Evolutionary conservation across 1,140 invertebrate species (phyloP), one percentile per base, ranked within the genome.

Genomic region (Stegodyphus mimosarum): DNA sequence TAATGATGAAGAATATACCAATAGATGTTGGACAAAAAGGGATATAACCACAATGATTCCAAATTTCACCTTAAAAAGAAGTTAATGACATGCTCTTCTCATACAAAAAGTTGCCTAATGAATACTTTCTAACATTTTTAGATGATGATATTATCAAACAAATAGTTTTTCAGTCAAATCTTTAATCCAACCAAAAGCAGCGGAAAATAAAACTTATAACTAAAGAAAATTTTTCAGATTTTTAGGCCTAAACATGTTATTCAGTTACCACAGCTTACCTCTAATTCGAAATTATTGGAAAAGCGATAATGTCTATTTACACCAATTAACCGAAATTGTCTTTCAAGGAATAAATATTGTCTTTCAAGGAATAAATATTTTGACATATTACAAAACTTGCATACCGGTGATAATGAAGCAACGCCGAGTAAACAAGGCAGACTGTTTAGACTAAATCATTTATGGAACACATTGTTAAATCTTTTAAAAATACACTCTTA

Each of bases 41-140:
- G 63, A 78, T 52, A 55, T 60, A 55, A 4, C 63, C 13, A 48
- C 48, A 67, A 66, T 33, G 11, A 69, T 67, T 55, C 74, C 64
- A 9, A 78, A 67, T 64, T 78, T 78, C 55, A 67, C 55, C 49
- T 78, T 78, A 69, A 33, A 60, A 69, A 18, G 63, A 63, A 78
- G 48, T 55, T 64, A 49, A 33, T 51, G n/a, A 2, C 48, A 49
- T 15, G 6, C 7, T 13, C 55, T 75, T 75, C 53, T 11, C 53
- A 55, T 6, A 11, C 55, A 18, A 55, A 60, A 63, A 53, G 48
- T 64, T 64, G 10, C 53, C 74, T 64, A 64, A 55, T 15, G 74
- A 76, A 48, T 64, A 64, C 64, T 76, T 76, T 74, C 49, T 11
- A 55, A 74, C 15, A 74, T 74, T 74, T 74, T 74, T 74, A 55